These are phyloP conservation scores for Sciurus niger DNA, from an alignment of 2,113 vertebrate species.

Conservation along the genomic window DNA sequence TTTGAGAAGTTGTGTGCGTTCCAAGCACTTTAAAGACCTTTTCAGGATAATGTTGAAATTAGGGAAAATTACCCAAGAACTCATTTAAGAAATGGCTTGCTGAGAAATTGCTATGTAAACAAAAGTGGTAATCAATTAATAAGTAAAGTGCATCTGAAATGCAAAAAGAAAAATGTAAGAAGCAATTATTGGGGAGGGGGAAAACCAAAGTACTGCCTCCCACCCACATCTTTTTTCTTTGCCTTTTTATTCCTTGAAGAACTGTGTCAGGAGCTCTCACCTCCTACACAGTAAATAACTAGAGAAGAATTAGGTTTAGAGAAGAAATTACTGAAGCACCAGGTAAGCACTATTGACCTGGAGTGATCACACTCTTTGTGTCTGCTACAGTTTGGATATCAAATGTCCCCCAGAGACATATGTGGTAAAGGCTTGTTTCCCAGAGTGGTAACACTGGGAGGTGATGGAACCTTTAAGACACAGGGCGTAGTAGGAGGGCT, in stretches of 20 bases:
- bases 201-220: background rate
- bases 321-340: background rate
- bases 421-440: background rate
- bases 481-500: background rate
- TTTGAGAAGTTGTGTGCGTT: background rate
- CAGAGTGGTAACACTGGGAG: background rate
- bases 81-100: conserved; percentile 8
- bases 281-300: background rate
- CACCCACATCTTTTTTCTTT: background rate
- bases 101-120: conserved; percentile 6
- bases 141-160: background rate
- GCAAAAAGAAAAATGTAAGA: background rate
- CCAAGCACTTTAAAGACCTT: background rate
- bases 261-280: background rate
- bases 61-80: background rate
- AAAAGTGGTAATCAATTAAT: background rate
- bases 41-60: background rate
- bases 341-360: background rate
- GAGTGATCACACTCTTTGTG: background rate
- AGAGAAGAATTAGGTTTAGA: background rate
- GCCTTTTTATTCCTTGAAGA: background rate
- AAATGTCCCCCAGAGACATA: background rate
- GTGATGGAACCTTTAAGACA: background rate
- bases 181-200: background rate
- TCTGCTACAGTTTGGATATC: background rate